Base-by-base conservation (phyloP, 2,797 vertebrate genomes). In the Heteromormyrus szaboi region DNA sequence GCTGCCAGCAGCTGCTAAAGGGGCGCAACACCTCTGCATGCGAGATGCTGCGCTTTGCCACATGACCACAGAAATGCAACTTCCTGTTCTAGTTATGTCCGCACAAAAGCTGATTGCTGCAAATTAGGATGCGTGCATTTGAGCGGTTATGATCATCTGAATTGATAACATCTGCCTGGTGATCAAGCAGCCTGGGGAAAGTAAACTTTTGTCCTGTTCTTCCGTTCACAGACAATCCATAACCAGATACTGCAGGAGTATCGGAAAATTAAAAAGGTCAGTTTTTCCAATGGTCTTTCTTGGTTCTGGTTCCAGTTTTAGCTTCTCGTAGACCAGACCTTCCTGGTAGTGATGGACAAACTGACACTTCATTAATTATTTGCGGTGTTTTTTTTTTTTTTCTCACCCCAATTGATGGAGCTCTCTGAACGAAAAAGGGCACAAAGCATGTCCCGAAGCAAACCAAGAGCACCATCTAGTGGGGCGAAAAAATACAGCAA, bases 201-300 rank as follows among this genome's bases (percentile, higher is more conserved):
- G 5, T 44, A 44, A 41, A 7, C 7, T 5, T 19, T n/a, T 79
- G 72, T 19, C 29, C 65, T n/a, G 72, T 79, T 79, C 72, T 79
- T 44, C 72, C 5, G 2, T 89, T 90, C 89, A 0, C 89, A 99
- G 98, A 97, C 95, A 0, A 96, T 98, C 91, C 97, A 96, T 41
- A 97, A 98, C 94, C 96, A 98, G 94, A 98, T 99, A 87, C 92
- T 98, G 91, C 97, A 98, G 91, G 97, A 98, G 76, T 99, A 99
- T 89, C 93, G 96, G 50, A 97, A 97, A 93, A 99, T 99, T 90
- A 98, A 98, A 95, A 98, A 98, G 96, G 98, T 98, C 91, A 93
- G 90, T 12, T 3, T 65, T 5, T 79, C 68, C 68, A n/a, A n/a
- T 46, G 79, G 7, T 46, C 37, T 7, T 44, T 33, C 6, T 83